Percentiles rank a stretch among this genome's conserved stretches.
Conservation (phyloP, 2,888 invertebrate genomes). For the Didymodactylos carnosus region DNA sequence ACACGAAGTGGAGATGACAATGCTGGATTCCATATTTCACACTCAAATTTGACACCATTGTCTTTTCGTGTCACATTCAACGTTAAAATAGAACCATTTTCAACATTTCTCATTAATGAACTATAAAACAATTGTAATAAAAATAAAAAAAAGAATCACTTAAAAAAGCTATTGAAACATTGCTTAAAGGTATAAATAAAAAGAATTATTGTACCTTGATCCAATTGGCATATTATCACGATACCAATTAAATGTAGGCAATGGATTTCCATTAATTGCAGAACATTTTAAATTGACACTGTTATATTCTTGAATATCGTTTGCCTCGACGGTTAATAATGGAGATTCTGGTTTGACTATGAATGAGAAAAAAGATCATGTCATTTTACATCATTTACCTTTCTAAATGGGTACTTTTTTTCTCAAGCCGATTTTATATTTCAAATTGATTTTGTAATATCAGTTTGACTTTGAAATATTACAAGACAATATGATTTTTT, state of each 20-base stretch:
- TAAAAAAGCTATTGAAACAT: too few species aligned
- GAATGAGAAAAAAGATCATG: background rate
- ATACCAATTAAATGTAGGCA: background rate
- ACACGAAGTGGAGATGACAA: background rate
- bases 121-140: too few species aligned
- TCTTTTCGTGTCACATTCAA: background rate
- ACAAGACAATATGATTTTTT: too few species aligned
- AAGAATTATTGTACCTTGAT: background rate
- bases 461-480: too few species aligned
- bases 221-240: background rate
- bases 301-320: background rate
- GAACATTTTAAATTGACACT: background rate
- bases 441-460: too few species aligned
- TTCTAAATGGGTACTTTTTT: too few species aligned
- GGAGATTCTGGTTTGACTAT: background rate
- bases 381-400: too few species aligned
- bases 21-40: background rate
- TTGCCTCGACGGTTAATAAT: background rate
- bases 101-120: background rate
- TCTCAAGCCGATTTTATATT: too few species aligned
- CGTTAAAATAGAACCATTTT: background rate
- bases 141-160: too few species aligned
- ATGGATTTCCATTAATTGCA: background rate
- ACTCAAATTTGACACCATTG: background rate
- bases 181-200: background rate